Evolutionary conservation across 2,797 vertebrate genomes (phyloP).

Genomic region (Bufotes viridis): DNA sequence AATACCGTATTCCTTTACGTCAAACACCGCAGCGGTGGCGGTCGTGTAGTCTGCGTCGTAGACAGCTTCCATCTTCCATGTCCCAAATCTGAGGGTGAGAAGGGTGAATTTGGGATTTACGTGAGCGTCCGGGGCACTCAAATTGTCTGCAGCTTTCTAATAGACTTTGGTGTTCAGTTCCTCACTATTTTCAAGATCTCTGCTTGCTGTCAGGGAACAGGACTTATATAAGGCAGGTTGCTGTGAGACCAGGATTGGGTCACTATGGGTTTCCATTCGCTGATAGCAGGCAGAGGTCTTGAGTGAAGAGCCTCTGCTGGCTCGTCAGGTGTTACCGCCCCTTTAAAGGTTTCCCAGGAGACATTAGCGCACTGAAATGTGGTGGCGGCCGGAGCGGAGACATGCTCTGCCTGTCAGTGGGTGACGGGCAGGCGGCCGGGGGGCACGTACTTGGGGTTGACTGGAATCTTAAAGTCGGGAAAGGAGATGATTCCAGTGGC

Average conservation of each 20-base stretch:
- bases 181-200: no score
- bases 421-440: no score
- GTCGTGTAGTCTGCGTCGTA: constrained; percentile 85
- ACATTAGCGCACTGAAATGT: no score
- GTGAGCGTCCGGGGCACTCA: no score
- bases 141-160: no score
- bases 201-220: not conserved
- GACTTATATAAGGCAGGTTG: not conserved
- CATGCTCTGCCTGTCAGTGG: no score
- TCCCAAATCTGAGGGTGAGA: constrained; percentile 77
- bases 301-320: not conserved
- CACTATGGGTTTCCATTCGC: not conserved
- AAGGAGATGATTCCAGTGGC: constrained; percentile 86
- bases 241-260: not conserved
- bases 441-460: constrained; percentile 85
- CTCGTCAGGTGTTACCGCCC: no score
- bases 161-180: no score
- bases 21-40: constrained; percentile 78
- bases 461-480: constrained; percentile 91
- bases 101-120: not conserved
- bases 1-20: constrained; percentile 93
- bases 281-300: not conserved
- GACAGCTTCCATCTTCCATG: constrained; percentile 86
- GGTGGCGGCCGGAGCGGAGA: no score
- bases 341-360: no score